Conservation (phyloP, 2,797 vertebrate genomes). For the Poecilia velifera region DNA sequence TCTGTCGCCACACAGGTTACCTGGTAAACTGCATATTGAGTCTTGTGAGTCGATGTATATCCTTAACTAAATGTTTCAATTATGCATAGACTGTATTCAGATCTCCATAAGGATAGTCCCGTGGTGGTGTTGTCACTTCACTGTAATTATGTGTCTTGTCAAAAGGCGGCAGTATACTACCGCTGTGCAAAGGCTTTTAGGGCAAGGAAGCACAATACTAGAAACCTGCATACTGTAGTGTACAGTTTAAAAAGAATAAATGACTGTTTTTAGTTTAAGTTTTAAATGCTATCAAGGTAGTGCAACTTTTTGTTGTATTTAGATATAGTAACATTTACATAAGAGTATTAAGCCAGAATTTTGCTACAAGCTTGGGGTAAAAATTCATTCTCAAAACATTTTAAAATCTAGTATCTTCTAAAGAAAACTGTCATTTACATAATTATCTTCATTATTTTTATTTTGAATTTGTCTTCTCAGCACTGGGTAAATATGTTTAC, state of each 20-base stretch:
- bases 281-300: neutral
- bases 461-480: neutral
- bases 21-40: neutral
- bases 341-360: neutral
- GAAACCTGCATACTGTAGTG: neutral
- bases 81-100: neutral
- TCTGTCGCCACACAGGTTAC: neutral
- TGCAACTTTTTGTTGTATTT: neutral
- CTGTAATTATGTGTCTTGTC: conserved; percentile 31
- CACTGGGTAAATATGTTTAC: no score
- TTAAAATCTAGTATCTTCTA: neutral
- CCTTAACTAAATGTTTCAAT: neutral
- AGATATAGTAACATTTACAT: neutral
- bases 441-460: neutral
- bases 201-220: neutral
- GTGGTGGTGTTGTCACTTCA: neutral
- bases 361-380: neutral
- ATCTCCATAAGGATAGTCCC: neutral
- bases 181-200: neutral
- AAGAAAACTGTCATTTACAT: neutral
- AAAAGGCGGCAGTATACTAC: conserved; percentile 45
- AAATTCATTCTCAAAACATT: neutral
- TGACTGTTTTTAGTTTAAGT: neutral
- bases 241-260: neutral
- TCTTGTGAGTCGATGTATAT: neutral